These are phyloP conservation scores for Amorpha juglandis DNA, from an alignment of 2,888 invertebrate species.

Conservation along the genomic window DNA sequence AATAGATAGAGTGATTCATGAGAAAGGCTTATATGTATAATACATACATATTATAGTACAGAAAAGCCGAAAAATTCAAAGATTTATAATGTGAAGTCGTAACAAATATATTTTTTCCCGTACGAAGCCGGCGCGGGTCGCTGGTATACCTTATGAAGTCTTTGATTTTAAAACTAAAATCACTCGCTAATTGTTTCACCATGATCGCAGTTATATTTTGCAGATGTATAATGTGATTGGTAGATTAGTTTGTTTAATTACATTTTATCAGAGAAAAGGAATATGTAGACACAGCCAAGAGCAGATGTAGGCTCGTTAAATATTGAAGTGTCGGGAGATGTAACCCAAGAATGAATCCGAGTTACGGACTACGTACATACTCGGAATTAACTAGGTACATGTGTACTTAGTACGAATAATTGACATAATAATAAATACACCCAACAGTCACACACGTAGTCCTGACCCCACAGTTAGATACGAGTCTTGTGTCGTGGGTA, in stretches of 20 bases:
- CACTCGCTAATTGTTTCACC: not conserved
- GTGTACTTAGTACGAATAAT: not conserved
- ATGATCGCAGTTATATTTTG: not conserved
- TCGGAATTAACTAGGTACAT: not conserved
- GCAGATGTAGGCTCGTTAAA: slow-evolving; percentile 22
- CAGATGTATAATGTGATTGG: slow-evolving; percentile 15
- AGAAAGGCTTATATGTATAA: too few species aligned
- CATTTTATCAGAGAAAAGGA: slow-evolving; percentile 16
- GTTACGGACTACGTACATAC: not conserved
- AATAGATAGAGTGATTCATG: too few species aligned
- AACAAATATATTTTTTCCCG: too few species aligned
- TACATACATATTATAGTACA: too few species aligned
- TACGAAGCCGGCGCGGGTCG: too few species aligned
- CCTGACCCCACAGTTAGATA: too few species aligned
- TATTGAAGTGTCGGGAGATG: not conserved
- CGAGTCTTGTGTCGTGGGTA: too few species aligned
- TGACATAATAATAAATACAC: too few species aligned
- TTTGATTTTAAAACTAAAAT: not conserved
- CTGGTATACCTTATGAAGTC: too few species aligned
- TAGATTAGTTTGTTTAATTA: slow-evolving; percentile 12
- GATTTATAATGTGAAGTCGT: too few species aligned
- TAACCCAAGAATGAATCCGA: not conserved
- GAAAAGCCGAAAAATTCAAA: too few species aligned
- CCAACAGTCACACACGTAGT: too few species aligned
- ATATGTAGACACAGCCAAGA: not conserved